Base-by-base conservation (phyloP, 2,797 vertebrate species). In the Zenarchopterus dispar region DNA sequence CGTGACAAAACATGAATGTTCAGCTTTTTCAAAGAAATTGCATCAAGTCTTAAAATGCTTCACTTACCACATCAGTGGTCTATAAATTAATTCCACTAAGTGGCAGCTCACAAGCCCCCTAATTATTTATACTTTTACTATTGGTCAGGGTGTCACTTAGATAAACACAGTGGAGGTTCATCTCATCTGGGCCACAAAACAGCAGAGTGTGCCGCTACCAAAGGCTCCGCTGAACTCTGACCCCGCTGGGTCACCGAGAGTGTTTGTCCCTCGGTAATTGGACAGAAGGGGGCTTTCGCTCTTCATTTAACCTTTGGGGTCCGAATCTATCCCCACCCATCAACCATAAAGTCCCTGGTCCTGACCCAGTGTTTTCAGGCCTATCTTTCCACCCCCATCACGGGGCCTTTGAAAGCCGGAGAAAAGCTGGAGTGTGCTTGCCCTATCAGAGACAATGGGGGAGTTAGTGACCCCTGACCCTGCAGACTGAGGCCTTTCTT, bases 281-380 rank as follows among this genome's bases (percentile, higher is more conserved):
- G 93, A 95, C 94, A 95, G 94, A 95, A 95, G 93, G 93, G 87
- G 80, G 91, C 84, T 92, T 91, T 94, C 88, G 93, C 92, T 92
- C 91, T 89, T 93, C 90, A 93, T 93, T 94, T 94, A 94, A 94
- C 92, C 93, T 93, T 91, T 93, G 84, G 76, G 90, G 80, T 84
- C 85, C 73, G 72, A 87, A 87, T 90, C 91, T 89, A 92, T 90
- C 89, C 91, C 75, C 70, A 78, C 71, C 55, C 70, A 22, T 63
- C 85, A 66, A 78, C 81, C 81, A 92, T 92, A 95, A 94, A 93
- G 90, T 80, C 82, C 67, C 66, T 66, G 88, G 90, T 91, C 92
- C 92, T 93, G 91, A 94, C 94, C 94, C 88, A 91, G 89, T 94
- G 92, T 93, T 92, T 92, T 88, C 90, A 90, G 86, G 78, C 85